Evolutionary conservation across 2,113 vertebrate species (phyloP), one percentile per base, ranked within the genome.

Genomic region (Ciconia boyciana): DNA sequence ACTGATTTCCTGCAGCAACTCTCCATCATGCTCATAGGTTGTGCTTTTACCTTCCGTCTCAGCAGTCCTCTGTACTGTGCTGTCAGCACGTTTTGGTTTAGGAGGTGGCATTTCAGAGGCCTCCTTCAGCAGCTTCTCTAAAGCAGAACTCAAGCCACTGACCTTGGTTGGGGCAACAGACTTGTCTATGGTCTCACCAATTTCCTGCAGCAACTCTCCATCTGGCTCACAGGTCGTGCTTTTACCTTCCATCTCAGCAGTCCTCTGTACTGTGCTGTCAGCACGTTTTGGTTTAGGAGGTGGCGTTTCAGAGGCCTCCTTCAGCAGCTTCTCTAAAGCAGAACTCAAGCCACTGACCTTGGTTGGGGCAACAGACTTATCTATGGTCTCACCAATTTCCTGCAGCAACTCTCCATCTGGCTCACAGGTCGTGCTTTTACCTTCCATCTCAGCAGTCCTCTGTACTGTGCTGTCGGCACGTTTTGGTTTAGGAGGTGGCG

Each of bases 351-450:
- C n/a, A 48, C 7, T 78, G n/a, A 1, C 32, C 11, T 24, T 81
- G 39, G 65, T 52, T n/a, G 65, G 61, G 4, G 18, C 76, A 55
- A 87, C 14, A 16, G 78, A 95, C 89, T 93, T 92, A 39, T 55
- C 95, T 52, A 87, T 46, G 32, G 36, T 85, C 70, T 97, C 95
- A 69, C 24, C 36, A 24, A 96, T 68, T 87, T 96, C 94, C 54
- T 87, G 34, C 15, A 7, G 57, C 31, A 36, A n/a, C 8, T 52
- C 58, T 49, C 18, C 52, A 31, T 19, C 44, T 24, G 6, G 22
- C 4, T 61, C 24, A 49, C 3, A 16, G 12, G 25, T 9, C 4
- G 18, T 55, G 12, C 16, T 43, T 89, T 34, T 25, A 74, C 25
- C 19, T 28, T 81, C 19, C 11, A 32, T 11, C 43, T 44, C 70